phyloP scores from a whole-genome alignment of 2,888 invertebrate genomes.

The Cheilosia vernalis region DNA sequence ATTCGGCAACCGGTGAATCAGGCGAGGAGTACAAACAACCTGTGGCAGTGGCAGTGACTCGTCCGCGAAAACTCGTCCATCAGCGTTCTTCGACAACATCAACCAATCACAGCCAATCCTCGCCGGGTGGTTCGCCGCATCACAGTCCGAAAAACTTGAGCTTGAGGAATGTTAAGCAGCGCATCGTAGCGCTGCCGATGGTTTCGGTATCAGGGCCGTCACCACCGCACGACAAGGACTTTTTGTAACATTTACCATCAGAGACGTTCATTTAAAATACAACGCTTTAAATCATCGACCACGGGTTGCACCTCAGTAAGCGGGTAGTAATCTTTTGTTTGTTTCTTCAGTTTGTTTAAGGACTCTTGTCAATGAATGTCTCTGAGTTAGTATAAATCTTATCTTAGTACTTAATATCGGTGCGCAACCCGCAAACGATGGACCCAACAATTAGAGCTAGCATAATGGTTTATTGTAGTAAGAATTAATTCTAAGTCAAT shows the following conservation, averaged over 20 bases:
- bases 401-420: slow-evolving; percentile 2
- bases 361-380: slow-evolving; percentile 64
- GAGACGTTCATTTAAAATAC: slow-evolving; percentile 83
- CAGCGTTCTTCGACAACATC: slow-evolving; percentile 81
- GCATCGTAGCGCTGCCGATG: slow-evolving; percentile 85
- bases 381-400: slow-evolving; percentile 46
- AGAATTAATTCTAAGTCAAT: slow-evolving; percentile 62
- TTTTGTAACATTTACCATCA: slow-evolving; percentile 84
- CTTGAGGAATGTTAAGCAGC: slow-evolving; percentile 79
- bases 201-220: slow-evolving; percentile 92
- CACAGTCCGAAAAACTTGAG: slow-evolving; percentile 80
- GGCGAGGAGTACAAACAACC: slow-evolving; percentile 74
- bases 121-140: slow-evolving; percentile 78
- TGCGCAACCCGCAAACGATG: slow-evolving; percentile 39
- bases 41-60: slow-evolving; percentile 71
- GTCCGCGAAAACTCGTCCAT: slow-evolving; percentile 79
- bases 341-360: neutral
- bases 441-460: slow-evolving; percentile 37
- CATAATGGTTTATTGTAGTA: slow-evolving; percentile 18
- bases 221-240: slow-evolving; percentile 88
- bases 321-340: slow-evolving; percentile 10
- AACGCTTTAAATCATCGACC: slow-evolving; percentile 60
- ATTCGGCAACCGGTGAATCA: slow-evolving; percentile 73
- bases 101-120: slow-evolving; percentile 75
- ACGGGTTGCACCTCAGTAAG: slow-evolving; percentile 40